A percentile compares a stretch with the other conserved stretches of the same genome.
phyloP scores from a whole-genome alignment of 1,140 invertebrate genomes.

The Chionoecetes opilio region DNA sequence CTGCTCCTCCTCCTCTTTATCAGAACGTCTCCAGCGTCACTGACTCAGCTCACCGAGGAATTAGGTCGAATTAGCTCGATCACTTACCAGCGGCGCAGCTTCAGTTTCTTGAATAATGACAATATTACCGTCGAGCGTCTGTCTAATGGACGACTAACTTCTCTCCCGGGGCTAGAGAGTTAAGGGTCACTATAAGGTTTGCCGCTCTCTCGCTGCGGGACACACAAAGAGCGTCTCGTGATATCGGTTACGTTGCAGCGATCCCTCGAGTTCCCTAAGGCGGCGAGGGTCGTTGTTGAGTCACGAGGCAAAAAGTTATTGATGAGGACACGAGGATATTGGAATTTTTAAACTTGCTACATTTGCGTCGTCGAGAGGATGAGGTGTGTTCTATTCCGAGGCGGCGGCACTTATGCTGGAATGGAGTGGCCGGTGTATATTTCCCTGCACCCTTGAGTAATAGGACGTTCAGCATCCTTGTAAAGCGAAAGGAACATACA shows the following conservation, averaged over 20 bases:
- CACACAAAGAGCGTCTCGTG: neutral
- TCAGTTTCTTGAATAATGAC: slow-evolving; percentile 35
- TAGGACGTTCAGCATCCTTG: neutral
- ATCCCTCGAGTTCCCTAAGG: neutral
- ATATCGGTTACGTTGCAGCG: neutral
- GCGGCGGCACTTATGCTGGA: neutral
- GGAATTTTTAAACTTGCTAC: slow-evolving; percentile 21
- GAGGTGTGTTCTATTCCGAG: neutral
- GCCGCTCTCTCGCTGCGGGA: neutral
- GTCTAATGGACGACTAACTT: slow-evolving; percentile 28
- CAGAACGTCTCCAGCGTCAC: neutral
- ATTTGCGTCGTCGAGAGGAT: neutral
- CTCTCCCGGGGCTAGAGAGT: neutral
- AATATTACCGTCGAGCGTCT: slow-evolving; percentile 4
- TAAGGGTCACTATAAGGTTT: neutral
- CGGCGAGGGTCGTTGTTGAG: neutral
- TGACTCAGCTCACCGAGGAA: slow-evolving; percentile 40
- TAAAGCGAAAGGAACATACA: too few species aligned
- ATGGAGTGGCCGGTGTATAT: neutral
- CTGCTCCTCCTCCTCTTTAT: neutral
- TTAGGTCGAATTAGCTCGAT: slow-evolving; percentile 42
- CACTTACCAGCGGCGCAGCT: too few species aligned
- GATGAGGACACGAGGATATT: neutral
- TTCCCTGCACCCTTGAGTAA: neutral
- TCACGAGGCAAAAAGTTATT: neutral